These are phyloP conservation scores for Probosciger aterrimus DNA, from an alignment of 2,113 vertebrate species.

Conservation along the genomic window DNA sequence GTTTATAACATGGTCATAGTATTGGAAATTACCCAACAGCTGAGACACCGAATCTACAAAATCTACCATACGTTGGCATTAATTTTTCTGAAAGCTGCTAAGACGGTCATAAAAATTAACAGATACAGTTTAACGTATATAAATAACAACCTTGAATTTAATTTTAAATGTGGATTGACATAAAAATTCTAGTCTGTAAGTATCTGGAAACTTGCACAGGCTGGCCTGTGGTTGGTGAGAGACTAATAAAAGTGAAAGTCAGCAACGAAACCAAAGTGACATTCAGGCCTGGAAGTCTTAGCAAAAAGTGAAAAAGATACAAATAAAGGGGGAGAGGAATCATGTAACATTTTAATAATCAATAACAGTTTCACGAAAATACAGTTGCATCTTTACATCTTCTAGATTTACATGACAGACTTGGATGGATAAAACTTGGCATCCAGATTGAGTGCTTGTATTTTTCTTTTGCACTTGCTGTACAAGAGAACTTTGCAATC, in stretches of 20 bases:
- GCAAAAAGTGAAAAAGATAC: neutral
- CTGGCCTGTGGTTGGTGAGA: neutral
- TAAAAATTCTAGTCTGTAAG: neutral
- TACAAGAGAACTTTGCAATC: neutral
- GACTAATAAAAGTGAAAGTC: neutral
- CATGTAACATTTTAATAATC: neutral
- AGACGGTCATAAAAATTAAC: neutral
- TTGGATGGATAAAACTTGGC: neutral
- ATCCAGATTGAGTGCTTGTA: neutral
- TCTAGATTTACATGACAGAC: neutral
- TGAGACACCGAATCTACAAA: neutral
- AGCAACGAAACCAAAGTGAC: slow-evolving; percentile 11
- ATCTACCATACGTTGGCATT: neutral
- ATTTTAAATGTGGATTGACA: neutral
- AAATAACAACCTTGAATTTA: neutral
- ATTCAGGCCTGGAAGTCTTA: neutral
- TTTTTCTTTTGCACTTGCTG: neutral
- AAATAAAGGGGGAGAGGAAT: neutral
- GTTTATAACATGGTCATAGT: neutral
- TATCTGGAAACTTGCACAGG: neutral
- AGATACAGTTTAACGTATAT: neutral
- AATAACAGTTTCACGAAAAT: neutral
- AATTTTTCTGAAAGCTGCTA: neutral
- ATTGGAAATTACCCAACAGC: neutral
- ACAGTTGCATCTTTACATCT: neutral